phyloP scores from a whole-genome alignment of 1,140 invertebrate genomes.

The Latrodectus geometricus region DNA sequence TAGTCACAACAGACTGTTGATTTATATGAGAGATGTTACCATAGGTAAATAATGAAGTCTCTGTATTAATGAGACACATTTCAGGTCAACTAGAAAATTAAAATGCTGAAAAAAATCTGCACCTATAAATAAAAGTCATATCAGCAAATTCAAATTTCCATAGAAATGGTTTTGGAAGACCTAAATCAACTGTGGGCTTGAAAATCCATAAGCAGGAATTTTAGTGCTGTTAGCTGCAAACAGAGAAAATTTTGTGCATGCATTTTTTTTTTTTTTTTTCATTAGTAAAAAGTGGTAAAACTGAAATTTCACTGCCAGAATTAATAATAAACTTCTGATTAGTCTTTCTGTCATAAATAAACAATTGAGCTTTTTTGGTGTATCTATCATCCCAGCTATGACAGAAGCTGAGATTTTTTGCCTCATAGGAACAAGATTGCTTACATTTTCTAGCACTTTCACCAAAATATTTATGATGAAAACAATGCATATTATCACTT shows the following conservation, averaged over 20 bases:
- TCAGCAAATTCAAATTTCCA: conserved; percentile 24
- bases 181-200: conserved; percentile 28
- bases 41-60: neutral
- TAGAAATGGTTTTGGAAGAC: conserved; percentile 6
- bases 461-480: conserved; percentile 47
- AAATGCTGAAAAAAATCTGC: conserved; percentile 58
- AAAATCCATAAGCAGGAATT: conserved; percentile 45
- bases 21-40: neutral
- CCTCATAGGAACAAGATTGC: conserved; percentile 17
- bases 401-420: conserved; percentile 14
- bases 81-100: conserved; percentile 31
- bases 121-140: conserved; percentile 47
- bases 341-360: conserved; percentile 33
- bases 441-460: neutral
- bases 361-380: conserved; percentile 1
- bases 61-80: conserved; percentile 13
- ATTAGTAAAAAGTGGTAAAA: neutral
- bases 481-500: conserved; percentile 1
- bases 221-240: conserved; percentile 53
- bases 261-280: neutral
- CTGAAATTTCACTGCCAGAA: conserved; percentile 51
- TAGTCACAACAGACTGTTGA: neutral
- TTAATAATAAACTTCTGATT: conserved; percentile 43
- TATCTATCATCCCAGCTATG: neutral
- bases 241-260: neutral